A percentile compares a stretch with the other conserved stretches of the same genome.
phyloP scores from a whole-genome alignment of 2,113 vertebrate species.

The Antechinus flavipes region DNA sequence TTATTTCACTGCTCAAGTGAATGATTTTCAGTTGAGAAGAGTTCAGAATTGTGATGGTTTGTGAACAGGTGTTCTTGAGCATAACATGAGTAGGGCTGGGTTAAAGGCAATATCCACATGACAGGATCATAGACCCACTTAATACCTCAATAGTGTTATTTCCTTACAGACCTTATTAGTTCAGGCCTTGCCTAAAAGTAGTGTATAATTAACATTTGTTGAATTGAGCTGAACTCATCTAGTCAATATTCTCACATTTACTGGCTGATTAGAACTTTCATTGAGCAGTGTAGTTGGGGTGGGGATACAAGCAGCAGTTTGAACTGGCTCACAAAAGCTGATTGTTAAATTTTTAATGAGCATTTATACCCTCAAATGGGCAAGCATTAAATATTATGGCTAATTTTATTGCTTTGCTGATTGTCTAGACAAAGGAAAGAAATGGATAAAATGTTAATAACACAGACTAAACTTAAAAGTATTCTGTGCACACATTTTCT shows the following conservation, averaged over 20 bases:
- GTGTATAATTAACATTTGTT: background rate
- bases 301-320: background rate
- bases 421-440: background rate
- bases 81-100: background rate
- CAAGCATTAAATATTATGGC: background rate
- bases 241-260: background rate
- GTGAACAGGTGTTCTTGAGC: background rate
- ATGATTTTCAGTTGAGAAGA: background rate
- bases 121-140: background rate
- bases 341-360: background rate
- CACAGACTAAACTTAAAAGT: background rate
- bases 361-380: background rate
- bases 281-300: background rate
- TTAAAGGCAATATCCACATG: background rate
- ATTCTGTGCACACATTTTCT: background rate
- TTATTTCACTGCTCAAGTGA: slow-evolving; percentile 13
- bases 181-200: background rate
- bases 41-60: background rate
- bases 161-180: background rate
- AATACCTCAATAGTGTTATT: background rate
- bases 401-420: background rate
- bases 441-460: background rate
- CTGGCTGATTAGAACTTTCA: background rate
- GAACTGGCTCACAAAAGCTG: background rate
- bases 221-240: background rate